A percentile compares a stretch with the other conserved stretches of the same genome.
These are phyloP conservation scores for Scaptomyza pallida DNA, from an alignment of 1,140 invertebrate species.

Conservation along the genomic window DNA sequence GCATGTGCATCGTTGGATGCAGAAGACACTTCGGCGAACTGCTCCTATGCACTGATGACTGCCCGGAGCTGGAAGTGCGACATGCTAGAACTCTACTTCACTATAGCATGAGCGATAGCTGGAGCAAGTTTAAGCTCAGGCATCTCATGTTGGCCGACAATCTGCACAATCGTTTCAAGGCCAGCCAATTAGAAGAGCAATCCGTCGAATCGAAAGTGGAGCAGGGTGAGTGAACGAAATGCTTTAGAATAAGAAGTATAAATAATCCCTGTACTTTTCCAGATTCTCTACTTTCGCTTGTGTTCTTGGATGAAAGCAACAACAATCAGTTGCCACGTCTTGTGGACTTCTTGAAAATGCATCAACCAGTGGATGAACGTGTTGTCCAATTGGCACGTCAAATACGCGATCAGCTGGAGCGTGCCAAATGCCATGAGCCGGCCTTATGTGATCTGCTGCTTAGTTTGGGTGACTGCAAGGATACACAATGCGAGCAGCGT, in stretches of 20 bases:
- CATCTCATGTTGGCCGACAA: conserved; percentile 34
- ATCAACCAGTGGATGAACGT: conserved; percentile 35
- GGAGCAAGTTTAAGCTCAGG: conserved; percentile 57
- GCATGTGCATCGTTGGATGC: conserved; percentile 36
- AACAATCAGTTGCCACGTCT: conserved; percentile 53
- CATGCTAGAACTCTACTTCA: conserved; percentile 55
- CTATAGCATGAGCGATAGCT: conserved; percentile 45
- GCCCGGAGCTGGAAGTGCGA: conserved; percentile 52
- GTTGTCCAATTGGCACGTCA: conserved; percentile 20
- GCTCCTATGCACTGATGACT: conserved; percentile 55
- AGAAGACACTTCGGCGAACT: conserved; percentile 12
- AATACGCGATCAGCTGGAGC: conserved; percentile 27
- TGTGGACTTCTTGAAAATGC: conserved; percentile 49
- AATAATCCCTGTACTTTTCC: not conserved
- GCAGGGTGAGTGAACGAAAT: not conserved
- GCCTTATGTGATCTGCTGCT: conserved; percentile 39
- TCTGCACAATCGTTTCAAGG: conserved; percentile 26
- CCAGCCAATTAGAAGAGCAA: not conserved
- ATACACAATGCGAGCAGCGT: conserved; percentile 31
- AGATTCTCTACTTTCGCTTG: conserved; percentile 35
- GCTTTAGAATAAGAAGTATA: not conserved
- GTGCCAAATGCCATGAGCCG: not conserved
- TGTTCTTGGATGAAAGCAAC: conserved; percentile 51
- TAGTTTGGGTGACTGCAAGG: conserved; percentile 33
- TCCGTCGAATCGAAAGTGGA: not conserved